Conservation (phyloP, 1,140 invertebrate genomes). For the Calliopsis andreniformis region DNA sequence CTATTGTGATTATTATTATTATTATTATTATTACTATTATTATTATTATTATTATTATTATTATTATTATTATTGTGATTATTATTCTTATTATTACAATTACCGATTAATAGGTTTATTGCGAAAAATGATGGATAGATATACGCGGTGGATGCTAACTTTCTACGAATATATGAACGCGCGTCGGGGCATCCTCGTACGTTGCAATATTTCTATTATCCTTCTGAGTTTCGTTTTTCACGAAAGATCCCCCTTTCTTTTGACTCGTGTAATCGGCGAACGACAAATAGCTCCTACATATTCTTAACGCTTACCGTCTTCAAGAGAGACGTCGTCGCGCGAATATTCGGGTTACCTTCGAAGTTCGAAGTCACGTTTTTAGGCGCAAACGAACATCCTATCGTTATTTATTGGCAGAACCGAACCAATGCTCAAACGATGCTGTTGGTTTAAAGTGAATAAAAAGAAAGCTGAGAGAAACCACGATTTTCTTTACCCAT, state of each 20-base stretch:
- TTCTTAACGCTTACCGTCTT: neutral
- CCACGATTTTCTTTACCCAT: constrained; percentile 62
- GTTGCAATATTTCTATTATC: neutral
- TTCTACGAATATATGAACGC: constrained; percentile 13
- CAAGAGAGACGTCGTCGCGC: neutral
- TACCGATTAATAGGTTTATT: constrained; percentile 46
- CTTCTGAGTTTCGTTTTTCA: neutral
- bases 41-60: constrained; percentile 54
- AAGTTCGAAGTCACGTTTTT: constrained; percentile 22
- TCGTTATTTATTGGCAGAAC: constrained; percentile 63
- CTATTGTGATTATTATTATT: constrained; percentile 7
- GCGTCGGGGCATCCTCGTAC: neutral
- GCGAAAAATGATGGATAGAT: constrained; percentile 23
- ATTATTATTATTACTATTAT: constrained; percentile 48
- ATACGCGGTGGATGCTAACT: neutral
- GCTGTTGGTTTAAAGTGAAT: constrained; percentile 67
- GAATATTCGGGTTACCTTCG: neutral
- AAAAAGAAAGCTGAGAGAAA: constrained; percentile 64
- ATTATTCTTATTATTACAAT: constrained; percentile 13
- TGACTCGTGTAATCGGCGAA: neutral
- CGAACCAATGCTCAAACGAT: constrained; percentile 67
- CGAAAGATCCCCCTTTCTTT: neutral
- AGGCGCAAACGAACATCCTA: constrained; percentile 44
- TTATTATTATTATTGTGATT: constrained; percentile 36
- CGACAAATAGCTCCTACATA: neutral